Conservation (phyloP, 35 echinoderm and acorn worm species). For the Anneissia japonica region DNA sequence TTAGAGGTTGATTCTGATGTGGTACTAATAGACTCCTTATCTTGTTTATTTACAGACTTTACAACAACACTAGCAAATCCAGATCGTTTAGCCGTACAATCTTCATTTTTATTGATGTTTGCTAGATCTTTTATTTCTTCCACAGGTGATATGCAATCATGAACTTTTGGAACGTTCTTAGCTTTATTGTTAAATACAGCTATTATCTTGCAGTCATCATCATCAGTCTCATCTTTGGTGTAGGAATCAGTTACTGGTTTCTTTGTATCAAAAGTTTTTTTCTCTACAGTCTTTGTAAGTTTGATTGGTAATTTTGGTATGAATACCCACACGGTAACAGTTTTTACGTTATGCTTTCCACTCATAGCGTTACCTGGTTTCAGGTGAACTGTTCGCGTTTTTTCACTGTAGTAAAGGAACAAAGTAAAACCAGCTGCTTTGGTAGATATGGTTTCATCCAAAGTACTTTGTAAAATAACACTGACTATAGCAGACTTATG, state of each 20-base stretch:
- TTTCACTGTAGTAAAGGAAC: background rate
- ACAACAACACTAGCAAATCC: background rate
- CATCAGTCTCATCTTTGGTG: background rate
- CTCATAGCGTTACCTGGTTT: background rate
- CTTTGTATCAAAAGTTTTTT: background rate
- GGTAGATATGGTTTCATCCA: background rate
- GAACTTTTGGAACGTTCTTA: background rate
- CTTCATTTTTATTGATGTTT: background rate
- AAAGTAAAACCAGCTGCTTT: background rate
- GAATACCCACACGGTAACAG: background rate
- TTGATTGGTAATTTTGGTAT: background rate
- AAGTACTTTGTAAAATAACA: background rate
- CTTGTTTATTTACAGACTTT: background rate
- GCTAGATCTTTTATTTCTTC: background rate
- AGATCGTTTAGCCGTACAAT: background rate
- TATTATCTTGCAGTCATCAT: background rate
- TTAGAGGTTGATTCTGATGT: no score
- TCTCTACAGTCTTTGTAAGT: background rate
- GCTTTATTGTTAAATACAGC: background rate
- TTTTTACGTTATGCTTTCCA: background rate
- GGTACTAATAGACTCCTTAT: no score
- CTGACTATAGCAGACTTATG: background rate
- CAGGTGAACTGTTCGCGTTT: background rate
- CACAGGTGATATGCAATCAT: background rate
- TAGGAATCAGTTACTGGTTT: background rate